Evolutionary conservation across 2,888 invertebrate genomes (phyloP), one percentile per base, ranked within the genome.

Genomic region (Agonopterix arenella): DNA sequence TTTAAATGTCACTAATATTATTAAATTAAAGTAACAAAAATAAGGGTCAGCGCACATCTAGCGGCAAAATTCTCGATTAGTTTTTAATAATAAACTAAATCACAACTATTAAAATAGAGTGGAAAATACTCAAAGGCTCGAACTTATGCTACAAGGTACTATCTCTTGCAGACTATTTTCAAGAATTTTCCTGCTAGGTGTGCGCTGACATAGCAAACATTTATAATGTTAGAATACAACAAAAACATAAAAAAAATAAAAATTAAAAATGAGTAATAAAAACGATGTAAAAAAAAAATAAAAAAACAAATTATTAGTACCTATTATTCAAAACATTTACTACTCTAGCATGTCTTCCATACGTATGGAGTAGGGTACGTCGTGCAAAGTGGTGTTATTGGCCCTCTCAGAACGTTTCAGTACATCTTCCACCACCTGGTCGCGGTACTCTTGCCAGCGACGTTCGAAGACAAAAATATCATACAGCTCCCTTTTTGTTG

Each of bases 351-450:
- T 84, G 66, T 92, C 90, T 47, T 88, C 88, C 72, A 93, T 90
- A 16, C 92, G 81, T 52, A 92, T 91, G 36, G 92, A 92, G 64
- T 92, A 93, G 0, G 93, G 93, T 9, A 93, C 92, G 47, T 93
- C 92, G 51, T 92, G 91, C 8, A 90, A 76, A 0, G 90, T 90
- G 9, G 92, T 92, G 65, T 80, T 85, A 65, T 90, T 92, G 47
- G 84, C 84, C 10, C 89, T 76, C 48, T 82, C 84, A 49, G 83
- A 84, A 9, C 89, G 77, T 2, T 77, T 73, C 10, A 91, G 67
- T 16, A 91, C 80, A 46, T 90, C 89, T 4, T 80, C 65, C 0
- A 91, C 83, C 45, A 92, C 63, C 51, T 84, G 76, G 9, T 90
- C 84, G 46, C 90, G 89, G 60, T 89, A 91, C 43, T 84, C 82